A percentile compares a stretch with the other conserved stretches of the same genome.
phyloP scores from a whole-genome alignment of 2,797 vertebrate genomes.

The Loris lydekkerianus region DNA sequence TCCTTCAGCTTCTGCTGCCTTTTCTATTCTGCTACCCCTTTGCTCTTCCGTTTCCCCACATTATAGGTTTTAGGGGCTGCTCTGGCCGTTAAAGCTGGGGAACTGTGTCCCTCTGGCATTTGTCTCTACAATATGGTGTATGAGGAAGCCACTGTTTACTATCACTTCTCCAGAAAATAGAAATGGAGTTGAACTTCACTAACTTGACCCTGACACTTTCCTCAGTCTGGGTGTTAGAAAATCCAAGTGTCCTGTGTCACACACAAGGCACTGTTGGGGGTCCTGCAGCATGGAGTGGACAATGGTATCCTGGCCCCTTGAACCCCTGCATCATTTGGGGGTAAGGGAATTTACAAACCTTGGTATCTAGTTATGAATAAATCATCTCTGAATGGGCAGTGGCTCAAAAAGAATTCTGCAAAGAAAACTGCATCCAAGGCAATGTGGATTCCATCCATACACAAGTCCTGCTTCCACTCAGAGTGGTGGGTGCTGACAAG shows the following conservation, averaged over 20 bases:
- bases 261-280: background rate
- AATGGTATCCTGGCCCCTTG: background rate
- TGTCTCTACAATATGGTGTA: background rate
- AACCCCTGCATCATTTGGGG: background rate
- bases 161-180: background rate
- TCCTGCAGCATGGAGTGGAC: background rate
- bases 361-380: background rate
- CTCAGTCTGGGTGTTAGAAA: background rate
- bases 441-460: background rate
- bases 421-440: background rate
- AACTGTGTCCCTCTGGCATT: background rate
- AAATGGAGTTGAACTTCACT: background rate
- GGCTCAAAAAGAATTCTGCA: background rate
- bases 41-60: background rate
- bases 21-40: background rate
- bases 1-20: background rate
- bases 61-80: background rate
- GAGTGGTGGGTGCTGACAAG: background rate
- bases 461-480: rapidly evolving
- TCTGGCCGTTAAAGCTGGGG: background rate
- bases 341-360: background rate
- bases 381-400: background rate
- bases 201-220: background rate
- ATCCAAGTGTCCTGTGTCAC: background rate
- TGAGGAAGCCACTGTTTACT: background rate